These are phyloP conservation scores for Agonum fuliginosum DNA, from an alignment of 2,888 invertebrate genomes.

Conservation along the genomic window DNA sequence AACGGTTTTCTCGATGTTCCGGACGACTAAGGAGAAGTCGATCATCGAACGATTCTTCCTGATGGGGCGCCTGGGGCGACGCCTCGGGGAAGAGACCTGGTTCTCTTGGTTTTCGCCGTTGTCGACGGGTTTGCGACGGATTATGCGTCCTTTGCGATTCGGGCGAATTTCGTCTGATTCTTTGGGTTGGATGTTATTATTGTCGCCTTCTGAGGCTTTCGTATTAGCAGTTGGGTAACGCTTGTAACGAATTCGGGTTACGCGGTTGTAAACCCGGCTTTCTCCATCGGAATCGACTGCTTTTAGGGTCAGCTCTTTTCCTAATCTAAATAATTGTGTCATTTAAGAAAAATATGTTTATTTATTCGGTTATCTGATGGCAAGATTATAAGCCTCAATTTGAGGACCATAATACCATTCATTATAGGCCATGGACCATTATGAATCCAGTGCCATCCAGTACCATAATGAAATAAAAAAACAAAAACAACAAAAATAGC, in stretches of 20 bases:
- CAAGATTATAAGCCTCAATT: too few species aligned
- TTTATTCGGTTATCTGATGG: too few species aligned
- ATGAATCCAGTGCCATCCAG: too few species aligned
- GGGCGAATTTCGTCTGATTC: too few species aligned
- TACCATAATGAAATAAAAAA: too few species aligned
- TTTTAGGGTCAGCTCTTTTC: constrained; percentile 79
- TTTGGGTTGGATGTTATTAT: too few species aligned
- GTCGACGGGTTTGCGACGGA: not conserved
- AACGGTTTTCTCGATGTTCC: constrained; percentile 83
- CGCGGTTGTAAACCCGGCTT: constrained; percentile 63
- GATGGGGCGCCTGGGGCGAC: constrained; percentile 17
- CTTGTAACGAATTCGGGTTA: constrained; percentile 18
- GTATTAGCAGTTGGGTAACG: too few species aligned
- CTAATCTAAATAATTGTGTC: constrained; percentile 77
- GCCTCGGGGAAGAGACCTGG: constrained; percentile 25
- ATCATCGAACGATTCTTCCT: constrained; percentile 66
- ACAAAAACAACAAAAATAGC: too few species aligned
- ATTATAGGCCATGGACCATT: too few species aligned
- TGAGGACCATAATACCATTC: too few species aligned
- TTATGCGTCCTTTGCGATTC: not conserved
- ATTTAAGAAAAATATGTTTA: not conserved
- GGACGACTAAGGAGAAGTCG: constrained; percentile 79
- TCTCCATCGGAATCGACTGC: constrained; percentile 83
- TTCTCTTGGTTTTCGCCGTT: constrained; percentile 47
- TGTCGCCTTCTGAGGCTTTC: too few species aligned